Evolutionary conservation across 2,888 invertebrate genomes (phyloP).

Genomic region (Zootermopsis nevadensis): DNA sequence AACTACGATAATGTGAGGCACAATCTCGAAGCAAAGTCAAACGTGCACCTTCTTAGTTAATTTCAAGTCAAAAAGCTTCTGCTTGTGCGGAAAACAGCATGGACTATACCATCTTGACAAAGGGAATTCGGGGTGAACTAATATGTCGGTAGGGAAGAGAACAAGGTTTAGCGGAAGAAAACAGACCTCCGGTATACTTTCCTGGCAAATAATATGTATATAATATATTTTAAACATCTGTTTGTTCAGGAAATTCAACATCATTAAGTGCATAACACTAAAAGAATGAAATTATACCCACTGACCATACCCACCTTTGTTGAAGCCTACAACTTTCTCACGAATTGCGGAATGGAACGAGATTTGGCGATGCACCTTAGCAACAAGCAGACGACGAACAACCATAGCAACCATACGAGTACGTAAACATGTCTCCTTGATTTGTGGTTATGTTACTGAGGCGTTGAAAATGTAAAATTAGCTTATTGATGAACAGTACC

Average conservation of each 20-base stretch:
- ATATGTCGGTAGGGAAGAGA: slow-evolving; percentile 20
- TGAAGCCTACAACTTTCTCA: slow-evolving; percentile 37
- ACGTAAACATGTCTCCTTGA: slow-evolving; percentile 25
- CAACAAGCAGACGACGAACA: slow-evolving; percentile 38
- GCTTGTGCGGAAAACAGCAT: slow-evolving; percentile 43
- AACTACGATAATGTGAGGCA: not conserved
- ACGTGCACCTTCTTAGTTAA: slow-evolving; percentile 4
- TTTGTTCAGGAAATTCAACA: not conserved
- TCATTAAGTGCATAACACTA: not conserved
- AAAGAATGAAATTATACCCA: slow-evolving; percentile 26
- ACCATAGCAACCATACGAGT: slow-evolving; percentile 40
- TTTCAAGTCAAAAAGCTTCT: slow-evolving; percentile 48
- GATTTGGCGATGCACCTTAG: slow-evolving; percentile 34
- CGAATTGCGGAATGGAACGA: slow-evolving; percentile 36
- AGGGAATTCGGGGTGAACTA: slow-evolving; percentile 43
- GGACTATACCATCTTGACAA: slow-evolving; percentile 48
- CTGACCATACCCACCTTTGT: slow-evolving; percentile 46
- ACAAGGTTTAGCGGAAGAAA: not conserved
- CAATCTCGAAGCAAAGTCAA: not conserved
- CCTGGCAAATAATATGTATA: slow-evolving; percentile 9
- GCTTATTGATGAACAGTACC: not conserved
- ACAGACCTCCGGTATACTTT: not conserved
- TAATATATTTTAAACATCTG: not conserved
- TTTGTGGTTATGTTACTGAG: not conserved
- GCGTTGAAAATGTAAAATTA: not conserved